Evolutionary conservation across 1,140 invertebrate genomes (phyloP).

Genomic region (Nebria ingens): DNA sequence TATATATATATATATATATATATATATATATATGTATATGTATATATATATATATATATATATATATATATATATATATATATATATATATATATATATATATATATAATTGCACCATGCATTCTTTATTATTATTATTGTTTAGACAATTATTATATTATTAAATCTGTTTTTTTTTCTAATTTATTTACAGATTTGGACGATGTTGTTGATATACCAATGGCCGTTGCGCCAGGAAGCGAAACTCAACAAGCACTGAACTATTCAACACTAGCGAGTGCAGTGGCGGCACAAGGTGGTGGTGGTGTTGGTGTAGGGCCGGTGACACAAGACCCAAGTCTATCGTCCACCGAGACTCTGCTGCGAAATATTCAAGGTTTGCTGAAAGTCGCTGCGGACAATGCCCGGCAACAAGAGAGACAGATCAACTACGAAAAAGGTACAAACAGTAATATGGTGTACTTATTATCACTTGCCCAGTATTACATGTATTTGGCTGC

Average conservation of each 20-base stretch:
- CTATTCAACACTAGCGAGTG: slow-evolving; percentile 53
- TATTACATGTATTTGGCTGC: slow-evolving; percentile 36
- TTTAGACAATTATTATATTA: background rate
- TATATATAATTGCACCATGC: background rate
- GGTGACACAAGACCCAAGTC: slow-evolving; percentile 41
- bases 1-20: too few species aligned
- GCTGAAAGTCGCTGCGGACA: slow-evolving; percentile 89
- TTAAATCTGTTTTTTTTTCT: too few species aligned
- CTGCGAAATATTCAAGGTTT: slow-evolving; percentile 90
- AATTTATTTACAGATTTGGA: slow-evolving; percentile 39
- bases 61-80: background rate
- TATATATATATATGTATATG: too few species aligned
- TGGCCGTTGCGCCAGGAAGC: slow-evolving; percentile 44
- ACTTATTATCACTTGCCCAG: slow-evolving; percentile 33
- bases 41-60: too few species aligned
- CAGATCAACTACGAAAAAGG: slow-evolving; percentile 96
- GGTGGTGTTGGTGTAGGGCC: slow-evolving; percentile 32
- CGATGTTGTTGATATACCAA: slow-evolving; percentile 57
- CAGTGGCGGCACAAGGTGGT: slow-evolving; percentile 36
- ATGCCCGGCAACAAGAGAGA: slow-evolving; percentile 87
- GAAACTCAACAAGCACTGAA: slow-evolving; percentile 57
- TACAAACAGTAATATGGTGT: slow-evolving; percentile 44
- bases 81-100: background rate
- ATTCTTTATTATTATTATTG: background rate
- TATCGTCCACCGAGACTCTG: slow-evolving; percentile 82